Evolutionary conservation across 2,113 vertebrate genomes (phyloP).

Genomic region (Bos javanicus): DNA sequence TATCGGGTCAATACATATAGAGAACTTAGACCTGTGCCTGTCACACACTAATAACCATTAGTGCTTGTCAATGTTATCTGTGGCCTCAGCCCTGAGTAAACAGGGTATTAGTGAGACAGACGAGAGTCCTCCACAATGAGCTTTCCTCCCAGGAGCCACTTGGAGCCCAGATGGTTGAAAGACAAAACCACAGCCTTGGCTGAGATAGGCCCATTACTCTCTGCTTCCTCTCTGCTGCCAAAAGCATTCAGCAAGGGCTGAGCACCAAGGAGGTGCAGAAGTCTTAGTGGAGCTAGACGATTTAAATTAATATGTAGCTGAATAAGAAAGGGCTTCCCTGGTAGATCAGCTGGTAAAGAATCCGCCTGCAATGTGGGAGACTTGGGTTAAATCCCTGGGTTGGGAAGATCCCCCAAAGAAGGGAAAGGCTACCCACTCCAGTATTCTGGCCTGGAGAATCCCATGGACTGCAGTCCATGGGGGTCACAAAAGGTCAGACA

Average conservation of each 20-base stretch:
- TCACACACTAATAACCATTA: background rate
- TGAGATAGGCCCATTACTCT: background rate
- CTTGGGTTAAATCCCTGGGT: background rate
- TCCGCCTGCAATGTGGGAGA: background rate
- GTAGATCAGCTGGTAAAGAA: background rate
- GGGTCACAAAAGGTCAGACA: background rate
- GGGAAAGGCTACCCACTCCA: background rate
- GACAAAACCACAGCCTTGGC: background rate
- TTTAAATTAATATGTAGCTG: background rate
- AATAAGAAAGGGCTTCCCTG: background rate
- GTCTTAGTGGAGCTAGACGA: background rate
- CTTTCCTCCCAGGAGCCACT: background rate
- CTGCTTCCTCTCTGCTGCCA: background rate
- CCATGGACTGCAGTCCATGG: background rate
- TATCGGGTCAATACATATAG: background rate
- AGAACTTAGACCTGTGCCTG: background rate
- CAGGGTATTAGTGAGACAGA: background rate
- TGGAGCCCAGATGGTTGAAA: background rate
- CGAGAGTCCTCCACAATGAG: background rate
- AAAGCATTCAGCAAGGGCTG: background rate
- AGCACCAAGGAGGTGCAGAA: background rate
- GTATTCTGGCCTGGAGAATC: background rate
- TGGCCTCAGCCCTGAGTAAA: background rate
- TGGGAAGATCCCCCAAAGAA: background rate
- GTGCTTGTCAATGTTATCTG: background rate